Percentiles rank a stretch among this genome's conserved stretches.
phyloP scores from a whole-genome alignment of 1,140 invertebrate genomes.

The Kradibia gibbosae region DNA sequence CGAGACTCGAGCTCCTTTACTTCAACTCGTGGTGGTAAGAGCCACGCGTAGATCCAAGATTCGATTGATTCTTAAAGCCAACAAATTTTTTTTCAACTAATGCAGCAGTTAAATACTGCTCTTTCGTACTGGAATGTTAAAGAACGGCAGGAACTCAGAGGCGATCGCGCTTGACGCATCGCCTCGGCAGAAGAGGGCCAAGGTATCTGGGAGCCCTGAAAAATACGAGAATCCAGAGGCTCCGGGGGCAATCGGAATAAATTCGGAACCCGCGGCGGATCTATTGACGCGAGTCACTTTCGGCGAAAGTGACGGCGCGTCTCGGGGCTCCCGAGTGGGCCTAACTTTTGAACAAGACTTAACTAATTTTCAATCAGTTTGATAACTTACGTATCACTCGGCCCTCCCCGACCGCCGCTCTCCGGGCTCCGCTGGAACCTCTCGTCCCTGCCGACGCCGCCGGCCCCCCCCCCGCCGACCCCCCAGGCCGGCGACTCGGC shows the following conservation, averaged over 20 bases:
- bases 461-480: too few relatives aligned
- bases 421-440: too few relatives aligned
- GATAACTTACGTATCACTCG: conserved; percentile 64
- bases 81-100: too few relatives aligned
- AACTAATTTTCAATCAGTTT: conserved; percentile 72
- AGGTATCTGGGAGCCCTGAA: neutral
- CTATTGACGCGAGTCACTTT: neutral
- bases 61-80: too few relatives aligned
- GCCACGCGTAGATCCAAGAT: too few relatives aligned
- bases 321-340: conserved; percentile 42
- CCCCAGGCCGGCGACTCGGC: neutral
- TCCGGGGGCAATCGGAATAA: neutral
- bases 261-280: neutral
- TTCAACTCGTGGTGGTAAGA: neutral
- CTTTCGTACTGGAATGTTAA: too few relatives aligned
- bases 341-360: conserved; percentile 71
- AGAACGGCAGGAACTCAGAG: neutral
- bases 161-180: neutral
- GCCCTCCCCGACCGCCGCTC: neutral
- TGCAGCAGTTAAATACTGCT: too few relatives aligned
- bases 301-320: conserved; percentile 38
- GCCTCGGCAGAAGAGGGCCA: neutral
- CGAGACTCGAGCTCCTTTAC: too few relatives aligned
- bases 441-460: too few relatives aligned
- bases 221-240: neutral